Conservation (phyloP, 1,140 invertebrate genomes). For the Lasaia peninsularis region DNA sequence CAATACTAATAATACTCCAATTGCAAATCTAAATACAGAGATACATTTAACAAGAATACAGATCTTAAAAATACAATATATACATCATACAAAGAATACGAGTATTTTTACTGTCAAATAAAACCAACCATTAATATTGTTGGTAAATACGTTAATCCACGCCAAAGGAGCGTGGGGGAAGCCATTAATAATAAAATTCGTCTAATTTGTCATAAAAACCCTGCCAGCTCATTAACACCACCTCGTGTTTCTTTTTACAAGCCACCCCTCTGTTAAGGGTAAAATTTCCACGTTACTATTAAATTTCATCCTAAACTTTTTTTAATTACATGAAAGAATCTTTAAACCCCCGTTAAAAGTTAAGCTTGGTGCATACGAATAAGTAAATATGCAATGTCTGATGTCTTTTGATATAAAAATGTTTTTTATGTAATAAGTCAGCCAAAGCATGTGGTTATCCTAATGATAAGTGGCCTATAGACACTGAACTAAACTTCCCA, state of each 20-base stretch:
- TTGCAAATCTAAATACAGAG: too few species aligned
- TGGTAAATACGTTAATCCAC: slow-evolving; percentile 5
- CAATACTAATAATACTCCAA: too few species aligned
- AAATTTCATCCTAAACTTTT: slow-evolving; percentile 9
- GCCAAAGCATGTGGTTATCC: too few species aligned
- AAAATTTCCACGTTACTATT: slow-evolving; percentile 11
- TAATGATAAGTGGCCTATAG: too few species aligned
- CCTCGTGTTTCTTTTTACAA: slow-evolving; percentile 7
- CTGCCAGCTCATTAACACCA: slow-evolving; percentile 6
- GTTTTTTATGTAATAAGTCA: too few species aligned
- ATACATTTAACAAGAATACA: too few species aligned
- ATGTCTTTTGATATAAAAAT: too few species aligned
- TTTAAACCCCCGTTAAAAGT: background rate
- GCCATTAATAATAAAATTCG: slow-evolving; percentile 9
- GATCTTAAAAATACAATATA: too few species aligned
- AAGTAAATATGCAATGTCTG: too few species aligned
- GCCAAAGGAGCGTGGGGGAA: background rate
- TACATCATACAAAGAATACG: too few species aligned
- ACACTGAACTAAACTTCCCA: too few species aligned
- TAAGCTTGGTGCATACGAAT: background rate
- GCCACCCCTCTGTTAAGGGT: background rate
- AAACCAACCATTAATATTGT: slow-evolving; percentile 5
- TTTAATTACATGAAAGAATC: slow-evolving; percentile 10
- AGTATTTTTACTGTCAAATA: too few species aligned
- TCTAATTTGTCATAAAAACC: slow-evolving; percentile 12